Evolutionary conservation across 1,140 invertebrate genomes (phyloP), one percentile per base, ranked within the genome.

Genomic region (Solenopsis invicta): DNA sequence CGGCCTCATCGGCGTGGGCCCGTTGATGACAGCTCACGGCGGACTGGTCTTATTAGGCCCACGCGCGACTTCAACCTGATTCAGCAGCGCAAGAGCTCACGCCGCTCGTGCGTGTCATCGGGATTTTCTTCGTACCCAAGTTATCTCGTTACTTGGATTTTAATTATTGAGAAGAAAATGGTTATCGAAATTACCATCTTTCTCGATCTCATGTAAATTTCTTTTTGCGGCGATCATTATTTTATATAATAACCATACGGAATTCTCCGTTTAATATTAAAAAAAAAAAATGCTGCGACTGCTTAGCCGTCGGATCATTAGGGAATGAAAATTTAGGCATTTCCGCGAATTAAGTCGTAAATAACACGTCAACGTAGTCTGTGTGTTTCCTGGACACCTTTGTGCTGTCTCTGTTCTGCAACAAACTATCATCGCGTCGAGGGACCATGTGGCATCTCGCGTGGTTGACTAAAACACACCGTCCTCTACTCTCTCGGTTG

Each of bases 41-140:
- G 80, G 29, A 62, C 69, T 75, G 80, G 80, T 84, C 80, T 84
- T 74, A 84, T 84, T 84, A 84, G 80, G 69, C 80, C 80, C 80
- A 75, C 80, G 80, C 80, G 54, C 69, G 80, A 82, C 52, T 74
- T 61, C 67, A 61, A 71, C 16, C 13, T 34, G 16, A 45, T 34
- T 72, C 66, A 45, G 10, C 54, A 18, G 50, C 50, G 62, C 62
- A 10, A 64, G 41, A 45, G 9, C 56, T 76, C 37, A 9, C 56
- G 59, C 21, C 56, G 62, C 24, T 77, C 61, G 29, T 54, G 29
- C 24, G 41, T 74, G 21, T 84, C 41, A n/a, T 9, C 18, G 6
- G 24, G 16, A 62, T 37, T 84, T n/a, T 41, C 41, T 16, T 54
- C 59, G n/a, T 21, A 12, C 54, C 48, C 5, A 3, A 78, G 34